A percentile compares a stretch with the other conserved stretches of the same genome.
Conservation (phyloP, 92 coral and sea anemone genomes). For the Umimayanthus chanpuru region DNA sequence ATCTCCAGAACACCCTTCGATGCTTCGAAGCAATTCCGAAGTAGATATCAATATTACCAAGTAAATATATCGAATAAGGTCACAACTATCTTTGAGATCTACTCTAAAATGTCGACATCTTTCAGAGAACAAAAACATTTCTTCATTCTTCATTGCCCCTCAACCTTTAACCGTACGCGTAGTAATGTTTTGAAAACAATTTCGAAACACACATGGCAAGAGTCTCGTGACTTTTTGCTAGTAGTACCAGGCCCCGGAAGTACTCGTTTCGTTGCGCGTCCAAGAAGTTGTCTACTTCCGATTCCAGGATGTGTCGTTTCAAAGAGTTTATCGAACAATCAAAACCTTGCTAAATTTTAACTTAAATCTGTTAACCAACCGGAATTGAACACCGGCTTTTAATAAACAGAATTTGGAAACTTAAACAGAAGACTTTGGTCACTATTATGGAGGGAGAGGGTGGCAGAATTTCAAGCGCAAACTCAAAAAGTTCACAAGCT, state of each 20-base stretch:
- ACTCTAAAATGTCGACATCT: background rate
- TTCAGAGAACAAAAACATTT: background rate
- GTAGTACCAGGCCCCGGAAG: background rate
- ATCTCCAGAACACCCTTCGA: background rate
- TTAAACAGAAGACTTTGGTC: too few relatives aligned
- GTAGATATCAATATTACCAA: background rate
- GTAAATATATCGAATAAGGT: background rate
- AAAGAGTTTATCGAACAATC: background rate
- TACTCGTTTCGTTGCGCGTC: too few relatives aligned
- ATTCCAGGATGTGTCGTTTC: background rate
- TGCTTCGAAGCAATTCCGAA: background rate
- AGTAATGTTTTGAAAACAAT: too few relatives aligned
- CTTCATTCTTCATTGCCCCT: background rate
- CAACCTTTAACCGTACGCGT: too few relatives aligned
- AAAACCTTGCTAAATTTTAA: background rate
- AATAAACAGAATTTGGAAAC: too few relatives aligned
- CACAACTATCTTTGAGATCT: background rate
- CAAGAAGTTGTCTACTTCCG: background rate
- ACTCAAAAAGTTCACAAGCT: too few relatives aligned
- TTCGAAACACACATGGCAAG: background rate
- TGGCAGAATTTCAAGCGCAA: too few relatives aligned
- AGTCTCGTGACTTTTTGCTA: background rate
- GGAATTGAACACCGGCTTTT: too few relatives aligned
- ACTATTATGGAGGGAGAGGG: too few relatives aligned
- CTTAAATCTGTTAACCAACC: too few relatives aligned